Evolutionary conservation across 2,113 vertebrate species (phyloP), one percentile per base, ranked within the genome.

Genomic region (Falco punctatus): DNA sequence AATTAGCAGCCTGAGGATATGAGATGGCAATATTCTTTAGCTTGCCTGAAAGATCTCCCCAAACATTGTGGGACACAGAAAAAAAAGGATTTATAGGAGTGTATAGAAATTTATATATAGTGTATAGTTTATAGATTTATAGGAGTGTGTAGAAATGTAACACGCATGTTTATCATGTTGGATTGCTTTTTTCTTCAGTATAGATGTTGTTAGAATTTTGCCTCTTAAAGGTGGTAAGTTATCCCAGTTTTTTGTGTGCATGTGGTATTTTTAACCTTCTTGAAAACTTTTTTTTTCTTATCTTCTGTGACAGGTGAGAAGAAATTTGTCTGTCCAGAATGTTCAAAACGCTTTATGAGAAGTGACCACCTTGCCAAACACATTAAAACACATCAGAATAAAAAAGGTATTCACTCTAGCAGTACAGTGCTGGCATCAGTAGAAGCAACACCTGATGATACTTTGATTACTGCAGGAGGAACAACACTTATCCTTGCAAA

Each of bases 331-430:
- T 99, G 99, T 98, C 99, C 99, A 19, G 99, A 99, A 98, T 99
- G 99, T 98, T 99, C 99, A 97, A 99, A 99, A 98, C 99, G 99
- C 94, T 99, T 99, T 97, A 99, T 99, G 99, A 99, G 99, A 97
- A 99, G 99, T 97, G 99, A 99, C 97, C 99, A 99, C 96, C 99
- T 99, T 98, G 99, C 99, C 97, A 99, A 99, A 99, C 99, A 99
- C 98, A 99, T 99, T 98, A 99, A 99, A 99, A 99, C 99, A 78
- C 99, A 99, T 98, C 99, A 99, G 97, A 99, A 99, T 98, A 99
- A 99, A 98, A 99, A 99, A 98, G 99, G 98, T 94, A 98, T 99
- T 98, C 99, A 99, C 97, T 98, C 99, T 66, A 98, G 98, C 97
- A 98, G 98, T 98, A 97, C 99, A 88, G 98, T 99, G 98, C 98